These are phyloP conservation scores for Notocelia uddmanniana DNA, from an alignment of 2,888 invertebrate species.

Conservation along the genomic window DNA sequence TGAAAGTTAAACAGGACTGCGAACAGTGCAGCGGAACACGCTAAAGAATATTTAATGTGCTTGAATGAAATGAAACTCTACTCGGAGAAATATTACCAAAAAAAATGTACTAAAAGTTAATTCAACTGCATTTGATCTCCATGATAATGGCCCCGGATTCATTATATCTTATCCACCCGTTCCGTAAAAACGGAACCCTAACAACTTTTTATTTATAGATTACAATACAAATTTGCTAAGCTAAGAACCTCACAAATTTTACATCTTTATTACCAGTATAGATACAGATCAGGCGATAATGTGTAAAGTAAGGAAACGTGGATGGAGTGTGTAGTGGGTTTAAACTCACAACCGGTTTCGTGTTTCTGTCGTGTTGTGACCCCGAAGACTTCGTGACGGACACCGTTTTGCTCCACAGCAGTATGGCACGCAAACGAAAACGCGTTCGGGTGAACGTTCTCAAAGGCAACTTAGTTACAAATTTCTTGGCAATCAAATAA, in stretches of 20 bases:
- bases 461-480: constrained; percentile 61
- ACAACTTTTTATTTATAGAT: too few species aligned
- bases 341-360: constrained; percentile 66
- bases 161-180: background rate
- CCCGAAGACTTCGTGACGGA: constrained; percentile 72
- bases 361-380: constrained; percentile 69
- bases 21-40: constrained; percentile 11
- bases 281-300: constrained; percentile 11
- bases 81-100: constrained; percentile 16
- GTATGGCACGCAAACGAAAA: constrained; percentile 69
- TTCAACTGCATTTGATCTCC: constrained; percentile 24
- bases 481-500: constrained; percentile 68
- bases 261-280: too few species aligned
- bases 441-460: constrained; percentile 70
- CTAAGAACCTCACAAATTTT: too few species aligned
- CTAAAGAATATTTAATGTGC: constrained; percentile 29
- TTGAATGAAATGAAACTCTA: constrained; percentile 20
- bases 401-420: constrained; percentile 61
- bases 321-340: constrained; percentile 44
- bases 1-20: constrained; percentile 23
- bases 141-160: constrained; percentile 1
- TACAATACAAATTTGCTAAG: too few species aligned
- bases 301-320: background rate
- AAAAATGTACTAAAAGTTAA: constrained; percentile 6
- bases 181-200: too few species aligned